Percentiles rank a stretch among this genome's conserved stretches.
These are phyloP conservation scores for Empis livida DNA, from an alignment of 2,888 invertebrate genomes.

Conservation along the genomic window DNA sequence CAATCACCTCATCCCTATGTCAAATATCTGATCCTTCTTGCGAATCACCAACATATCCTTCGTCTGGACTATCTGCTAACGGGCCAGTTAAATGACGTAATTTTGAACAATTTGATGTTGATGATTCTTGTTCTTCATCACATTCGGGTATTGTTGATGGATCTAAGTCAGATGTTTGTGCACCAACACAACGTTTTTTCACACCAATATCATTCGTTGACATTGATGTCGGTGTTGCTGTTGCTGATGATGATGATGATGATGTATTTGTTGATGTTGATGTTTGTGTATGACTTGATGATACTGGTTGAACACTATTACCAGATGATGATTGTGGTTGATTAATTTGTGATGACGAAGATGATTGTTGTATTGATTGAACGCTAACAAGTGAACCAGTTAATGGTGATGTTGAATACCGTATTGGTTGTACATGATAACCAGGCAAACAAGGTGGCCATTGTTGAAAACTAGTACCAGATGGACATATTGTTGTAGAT, in stretches of 20 bases:
- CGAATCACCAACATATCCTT: constrained; percentile 72
- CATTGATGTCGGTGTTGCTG: constrained; percentile 8
- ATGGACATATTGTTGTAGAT: constrained; percentile 12
- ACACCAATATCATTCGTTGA: constrained; percentile 2
- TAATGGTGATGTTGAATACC: constrained; percentile 21
- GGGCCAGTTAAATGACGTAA: constrained; percentile 37
- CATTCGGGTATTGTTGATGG: constrained; percentile 33
- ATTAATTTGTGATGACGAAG: constrained; percentile 1
- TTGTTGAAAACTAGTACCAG: constrained; percentile 37
- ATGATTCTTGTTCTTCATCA: constrained; percentile 35
- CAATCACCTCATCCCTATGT: constrained; percentile 29
- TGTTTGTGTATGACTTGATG: constrained; percentile 23
- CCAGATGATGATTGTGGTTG: constrained; percentile 11
- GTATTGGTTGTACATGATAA: constrained; percentile 32
- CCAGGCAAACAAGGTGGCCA: constrained; percentile 43
- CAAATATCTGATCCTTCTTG: constrained; percentile 55
- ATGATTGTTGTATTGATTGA: constrained; percentile 15
- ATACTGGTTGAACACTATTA: constrained; percentile 29
- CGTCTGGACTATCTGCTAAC: constrained; percentile 72
- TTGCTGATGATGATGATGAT: constrained; percentile 12
- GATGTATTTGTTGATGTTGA: constrained; percentile 4
- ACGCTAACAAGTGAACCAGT: constrained; percentile 10
- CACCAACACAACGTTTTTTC: constrained; percentile 44
- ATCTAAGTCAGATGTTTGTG: constrained; percentile 44
- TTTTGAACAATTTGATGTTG: constrained; percentile 27